Evolutionary conservation across 2,113 vertebrate genomes (phyloP).

Genomic region (Toxotes jaculatrix): DNA sequence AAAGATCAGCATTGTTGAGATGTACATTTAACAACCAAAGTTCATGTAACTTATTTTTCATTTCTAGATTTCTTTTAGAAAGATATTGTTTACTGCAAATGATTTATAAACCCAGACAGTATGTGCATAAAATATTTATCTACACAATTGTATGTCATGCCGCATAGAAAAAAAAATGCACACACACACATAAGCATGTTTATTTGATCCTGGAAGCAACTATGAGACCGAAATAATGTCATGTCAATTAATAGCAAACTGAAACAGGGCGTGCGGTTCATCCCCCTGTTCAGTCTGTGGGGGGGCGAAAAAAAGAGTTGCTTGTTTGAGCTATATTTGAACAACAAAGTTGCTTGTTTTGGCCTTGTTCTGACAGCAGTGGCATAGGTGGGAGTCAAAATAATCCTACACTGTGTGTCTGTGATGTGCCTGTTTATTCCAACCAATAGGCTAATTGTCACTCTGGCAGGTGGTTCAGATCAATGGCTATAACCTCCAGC

Average conservation of each 20-base stretch:
- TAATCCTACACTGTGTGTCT: slow-evolving; percentile 14
- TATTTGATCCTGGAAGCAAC: slow-evolving; percentile 25
- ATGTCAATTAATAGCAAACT: slow-evolving; percentile 40
- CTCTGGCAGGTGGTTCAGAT: slow-evolving; percentile 54
- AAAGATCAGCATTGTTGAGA: neutral
- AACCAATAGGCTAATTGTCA: slow-evolving; percentile 58
- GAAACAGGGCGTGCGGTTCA: slow-evolving; percentile 40
- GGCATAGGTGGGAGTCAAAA: slow-evolving; percentile 46
- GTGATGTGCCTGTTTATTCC: slow-evolving; percentile 41
- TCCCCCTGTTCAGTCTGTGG: slow-evolving; percentile 23
- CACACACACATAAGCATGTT: neutral
- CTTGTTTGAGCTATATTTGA: slow-evolving; percentile 62
- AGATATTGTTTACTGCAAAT: neutral
- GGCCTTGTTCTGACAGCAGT: slow-evolving; percentile 52
- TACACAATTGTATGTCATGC: neutral
- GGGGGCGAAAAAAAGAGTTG: neutral
- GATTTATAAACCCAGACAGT: neutral
- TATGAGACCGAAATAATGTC: slow-evolving; percentile 44
- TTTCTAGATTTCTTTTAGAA: neutral
- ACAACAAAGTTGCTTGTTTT: slow-evolving; percentile 58
- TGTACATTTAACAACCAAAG: neutral
- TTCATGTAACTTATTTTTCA: neutral
- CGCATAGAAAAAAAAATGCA: neutral
- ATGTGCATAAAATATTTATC: neutral
- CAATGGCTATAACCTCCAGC: slow-evolving; percentile 42